Base-by-base conservation (phyloP, 1,140 invertebrate genomes). In the Cydia fagiglandana region DNA sequence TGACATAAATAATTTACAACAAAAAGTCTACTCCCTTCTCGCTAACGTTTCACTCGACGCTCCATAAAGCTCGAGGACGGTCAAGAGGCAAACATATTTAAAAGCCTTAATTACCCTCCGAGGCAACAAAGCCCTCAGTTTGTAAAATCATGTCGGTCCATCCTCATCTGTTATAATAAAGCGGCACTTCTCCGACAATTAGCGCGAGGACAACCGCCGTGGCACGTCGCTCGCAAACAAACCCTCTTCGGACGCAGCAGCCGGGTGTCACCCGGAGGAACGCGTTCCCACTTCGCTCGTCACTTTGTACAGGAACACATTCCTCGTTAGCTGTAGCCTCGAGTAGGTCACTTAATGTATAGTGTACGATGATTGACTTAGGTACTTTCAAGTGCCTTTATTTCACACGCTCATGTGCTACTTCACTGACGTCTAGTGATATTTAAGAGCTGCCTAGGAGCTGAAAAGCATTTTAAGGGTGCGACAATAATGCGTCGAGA, bases 161-260 rank as follows among this genome's bases (percentile, higher is more conserved):
- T 75, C 77, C 70, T 76, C 17, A 38, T 64, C 24, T 74, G 64
- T 53, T 76, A 53, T 76, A 79, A 77, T 76, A 80, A 79, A 70
- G 66, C 66, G 66, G 34, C 66, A 70, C 66, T 53, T 79, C 78
- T 76, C 77, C 77, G 75, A 78, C 79, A 84, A 84, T 84, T 84
- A 86, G 75, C 78, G 75, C 64, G 64, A 76, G 77, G 73, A 70
- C 76, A 81, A 78, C 20, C 76, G 82, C 66, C 34, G 30, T n/a
- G 64, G 66, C n/a, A 17, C 15, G 15, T 41, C 13, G 13, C 64
- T 28, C 15, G 66, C 83, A 86, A 84, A 86, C 79, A 86, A 83
- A 86, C 81, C 80, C 84, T 82, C 80, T 84, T 83, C 78, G 73
- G 9, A 4, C 73, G 38, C 15, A 5, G 10, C 73, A 47, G 24